Percentiles rank a stretch among this genome's conserved stretches.
These are phyloP conservation scores for Ardeotis arabs DNA, from an alignment of 2,113 vertebrate species.

Conservation along the genomic window DNA sequence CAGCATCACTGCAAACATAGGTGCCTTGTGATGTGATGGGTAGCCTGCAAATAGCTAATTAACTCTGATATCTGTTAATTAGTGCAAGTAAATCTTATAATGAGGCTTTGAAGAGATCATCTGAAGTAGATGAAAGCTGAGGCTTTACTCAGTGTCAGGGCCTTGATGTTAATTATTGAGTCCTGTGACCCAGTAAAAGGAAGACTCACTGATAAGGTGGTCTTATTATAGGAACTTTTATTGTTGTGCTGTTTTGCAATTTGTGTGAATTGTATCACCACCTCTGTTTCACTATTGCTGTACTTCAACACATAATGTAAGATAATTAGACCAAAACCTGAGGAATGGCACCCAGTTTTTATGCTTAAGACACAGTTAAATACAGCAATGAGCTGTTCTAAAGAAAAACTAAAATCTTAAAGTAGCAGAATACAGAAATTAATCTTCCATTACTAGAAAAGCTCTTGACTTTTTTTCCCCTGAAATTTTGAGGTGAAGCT, in stretches of 20 bases:
- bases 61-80: constrained; percentile 85
- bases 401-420: background rate
- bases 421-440: background rate
- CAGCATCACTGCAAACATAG: constrained; percentile 78
- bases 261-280: background rate
- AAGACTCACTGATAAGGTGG: constrained; percentile 56
- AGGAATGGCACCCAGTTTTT: background rate
- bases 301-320: background rate
- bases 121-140: constrained; percentile 85
- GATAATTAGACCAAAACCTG: background rate
- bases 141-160: constrained; percentile 81
- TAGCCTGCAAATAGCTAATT: constrained; percentile 83
- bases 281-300: background rate
- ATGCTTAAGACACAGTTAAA: background rate
- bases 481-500: background rate
- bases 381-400: background rate
- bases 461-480: background rate
- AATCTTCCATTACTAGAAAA: background rate
- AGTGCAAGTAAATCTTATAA: constrained; percentile 83
- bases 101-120: constrained; percentile 86
- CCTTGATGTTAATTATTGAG: constrained; percentile 79
- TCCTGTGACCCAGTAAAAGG: constrained; percentile 81
- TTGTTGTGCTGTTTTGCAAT: constrained; percentile 5
- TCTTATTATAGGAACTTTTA: background rate
- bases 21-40: constrained; percentile 80